These are phyloP conservation scores for Agrochola litura DNA, from an alignment of 2,888 invertebrate genomes.

Conservation along the genomic window DNA sequence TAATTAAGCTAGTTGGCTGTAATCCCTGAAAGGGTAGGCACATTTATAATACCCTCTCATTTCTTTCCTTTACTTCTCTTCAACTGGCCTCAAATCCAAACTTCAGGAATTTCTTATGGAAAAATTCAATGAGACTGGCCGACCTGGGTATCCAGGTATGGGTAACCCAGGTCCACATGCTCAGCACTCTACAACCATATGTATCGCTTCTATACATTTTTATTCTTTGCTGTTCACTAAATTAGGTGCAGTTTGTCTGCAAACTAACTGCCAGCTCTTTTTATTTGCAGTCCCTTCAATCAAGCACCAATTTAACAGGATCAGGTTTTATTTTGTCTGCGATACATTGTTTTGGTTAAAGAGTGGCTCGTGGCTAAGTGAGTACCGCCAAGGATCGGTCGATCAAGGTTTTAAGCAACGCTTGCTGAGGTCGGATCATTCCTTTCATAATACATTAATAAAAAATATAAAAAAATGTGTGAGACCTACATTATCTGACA, in stretches of 20 bases:
- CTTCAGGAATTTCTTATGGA: neutral
- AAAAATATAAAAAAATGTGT: too few species aligned
- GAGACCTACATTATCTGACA: too few species aligned
- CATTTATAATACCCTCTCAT: neutral
- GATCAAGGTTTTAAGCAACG: neutral
- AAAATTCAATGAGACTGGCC: neutral
- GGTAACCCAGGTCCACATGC: too few species aligned
- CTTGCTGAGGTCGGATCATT: neutral
- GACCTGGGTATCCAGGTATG: too few species aligned
- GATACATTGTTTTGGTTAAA: neutral
- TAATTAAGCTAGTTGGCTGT: too few species aligned
- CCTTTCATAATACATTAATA: neutral
- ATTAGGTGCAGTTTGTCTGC: conserved; percentile 38
- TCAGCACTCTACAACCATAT: too few species aligned
- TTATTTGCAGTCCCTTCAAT: conserved; percentile 51
- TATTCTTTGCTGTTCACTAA: conserved; percentile 22
- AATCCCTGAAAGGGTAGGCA: neutral
- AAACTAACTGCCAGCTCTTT: conserved; percentile 36
- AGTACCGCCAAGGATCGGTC: too few species aligned
- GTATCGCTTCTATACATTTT: conserved; percentile 9
- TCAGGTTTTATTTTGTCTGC: conserved; percentile 40
- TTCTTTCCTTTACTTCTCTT: neutral
- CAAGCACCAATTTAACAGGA: conserved; percentile 36
- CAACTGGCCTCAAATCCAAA: neutral
- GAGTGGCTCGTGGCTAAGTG: neutral